Base-by-base conservation (phyloP, 2,888 invertebrate genomes). In the Creontiades dilutus region DNA sequence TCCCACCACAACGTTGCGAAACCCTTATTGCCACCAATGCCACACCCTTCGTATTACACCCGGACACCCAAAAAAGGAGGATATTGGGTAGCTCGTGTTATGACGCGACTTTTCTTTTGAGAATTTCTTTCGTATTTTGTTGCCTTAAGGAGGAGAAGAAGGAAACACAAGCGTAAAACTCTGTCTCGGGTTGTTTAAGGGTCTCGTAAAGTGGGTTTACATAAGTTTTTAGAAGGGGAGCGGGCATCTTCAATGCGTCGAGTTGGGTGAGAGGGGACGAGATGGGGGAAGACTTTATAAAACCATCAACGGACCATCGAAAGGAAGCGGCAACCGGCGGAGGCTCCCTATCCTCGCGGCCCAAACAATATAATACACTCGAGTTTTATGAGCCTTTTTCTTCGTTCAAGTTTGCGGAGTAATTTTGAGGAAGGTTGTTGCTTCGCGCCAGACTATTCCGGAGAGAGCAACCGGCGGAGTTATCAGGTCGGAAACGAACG, bases 151-250 rank as follows among this genome's bases (percentile, higher is more conserved):
- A 52, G 37, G 37, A 52, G 11, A 52, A 16, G 12, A 52, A 52
- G 52, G 52, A 52, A 52, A 52, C 11, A 57, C 57, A 14, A 57
- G 57, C 57, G n/a, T 57, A n/a, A 57, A 57, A 57, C 57, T 57
- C 52, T 52, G 12, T n/a, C 57, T 16, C 57, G 57, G 14, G 14
- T n/a, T 57, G 57, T 57, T 57, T 57, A 57, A n/a, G 57, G n/a
- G 57, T 57, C 57, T 57, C 57, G 57, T 57, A 57, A 57, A 57
- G 57, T 57, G n/a, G n/a, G 57, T 57, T 57, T 57, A 57, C 57
- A 57, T 57, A 57, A 57, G 57, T 57, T 57, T 57, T n/a, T n/a
- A 16, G 57, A 57, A 16, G 7, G 57, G 57, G 57, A 5, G 57
- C 57, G 57, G n/a, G 57, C 19, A n/a, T 57, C 16, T 37, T 37